Percentiles rank a stretch among this genome's conserved stretches.
Evolutionary conservation across 2,113 vertebrate species (phyloP).

Genomic region (Rhinoderma darwinii): DNA sequence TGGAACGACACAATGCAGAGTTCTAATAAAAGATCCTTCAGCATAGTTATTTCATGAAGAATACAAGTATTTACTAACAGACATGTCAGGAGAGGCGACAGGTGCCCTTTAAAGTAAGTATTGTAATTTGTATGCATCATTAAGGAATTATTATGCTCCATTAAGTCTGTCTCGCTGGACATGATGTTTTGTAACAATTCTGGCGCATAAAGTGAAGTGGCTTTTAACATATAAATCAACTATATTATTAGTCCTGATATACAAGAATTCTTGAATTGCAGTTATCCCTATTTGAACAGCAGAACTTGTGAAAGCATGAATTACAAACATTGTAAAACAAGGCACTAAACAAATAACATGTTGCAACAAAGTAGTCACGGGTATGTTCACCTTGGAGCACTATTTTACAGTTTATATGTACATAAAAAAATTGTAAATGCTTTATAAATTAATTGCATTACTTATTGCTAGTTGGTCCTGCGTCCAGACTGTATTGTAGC

Average conservation of each 20-base stretch:
- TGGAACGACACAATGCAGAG: too few species aligned
- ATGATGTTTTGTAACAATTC: neutral
- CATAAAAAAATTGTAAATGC: neutral
- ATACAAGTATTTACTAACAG: too few species aligned
- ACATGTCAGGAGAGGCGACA: too few species aligned
- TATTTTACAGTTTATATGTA: neutral
- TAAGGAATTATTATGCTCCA: too few species aligned
- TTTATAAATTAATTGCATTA: too few species aligned
- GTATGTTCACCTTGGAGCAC: neutral
- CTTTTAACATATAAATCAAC: neutral
- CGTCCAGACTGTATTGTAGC: neutral
- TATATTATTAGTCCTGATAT: neutral
- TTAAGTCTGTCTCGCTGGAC: neutral
- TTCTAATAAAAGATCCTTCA: too few species aligned
- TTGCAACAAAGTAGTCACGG: neutral
- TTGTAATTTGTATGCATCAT: too few species aligned
- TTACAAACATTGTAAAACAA: neutral
- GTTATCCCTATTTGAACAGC: neutral
- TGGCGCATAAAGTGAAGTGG: neutral
- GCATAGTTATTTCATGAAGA: too few species aligned
- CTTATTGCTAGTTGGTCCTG: neutral
- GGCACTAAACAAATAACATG: neutral
- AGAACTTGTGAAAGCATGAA: slow-evolving; percentile 6
- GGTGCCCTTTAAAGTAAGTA: too few species aligned
- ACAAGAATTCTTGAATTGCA: neutral